Conservation (phyloP, 1,140 invertebrate genomes). For the Brachionus asplanchnoidis region DNA sequence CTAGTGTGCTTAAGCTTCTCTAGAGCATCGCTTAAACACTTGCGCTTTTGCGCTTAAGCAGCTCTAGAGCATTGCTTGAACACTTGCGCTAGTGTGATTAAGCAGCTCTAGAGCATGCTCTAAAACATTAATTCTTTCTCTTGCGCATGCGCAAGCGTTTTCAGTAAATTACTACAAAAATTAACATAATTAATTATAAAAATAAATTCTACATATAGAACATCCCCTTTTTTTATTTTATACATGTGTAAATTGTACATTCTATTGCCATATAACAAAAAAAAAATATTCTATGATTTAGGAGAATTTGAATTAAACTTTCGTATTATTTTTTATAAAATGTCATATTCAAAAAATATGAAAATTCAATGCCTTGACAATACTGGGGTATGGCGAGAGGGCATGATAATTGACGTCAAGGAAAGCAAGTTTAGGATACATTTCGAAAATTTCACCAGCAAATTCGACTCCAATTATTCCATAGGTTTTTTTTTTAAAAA, state of each 20-base stretch:
- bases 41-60: no score
- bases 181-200: neutral
- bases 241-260: neutral
- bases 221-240: neutral
- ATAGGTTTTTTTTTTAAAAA: neutral
- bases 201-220: neutral
- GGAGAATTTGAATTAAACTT: neutral
- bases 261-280: neutral
- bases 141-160: neutral
- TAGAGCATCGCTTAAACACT: no score
- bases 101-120: neutral
- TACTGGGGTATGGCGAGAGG: neutral
- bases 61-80: no score
- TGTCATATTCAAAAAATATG: neutral
- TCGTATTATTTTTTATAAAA: neutral
- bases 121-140: neutral
- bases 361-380: constrained; percentile 9
- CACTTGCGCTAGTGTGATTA: neutral
- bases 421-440: neutral
- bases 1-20: neutral
- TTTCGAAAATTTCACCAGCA: constrained; percentile 1
- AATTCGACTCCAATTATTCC: neutral
- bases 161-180: neutral
- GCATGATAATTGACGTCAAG: neutral
- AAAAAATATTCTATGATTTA: neutral